These are phyloP conservation scores for Enteromius fasciolatus DNA, from an alignment of 2,797 vertebrate species.

Conservation along the genomic window DNA sequence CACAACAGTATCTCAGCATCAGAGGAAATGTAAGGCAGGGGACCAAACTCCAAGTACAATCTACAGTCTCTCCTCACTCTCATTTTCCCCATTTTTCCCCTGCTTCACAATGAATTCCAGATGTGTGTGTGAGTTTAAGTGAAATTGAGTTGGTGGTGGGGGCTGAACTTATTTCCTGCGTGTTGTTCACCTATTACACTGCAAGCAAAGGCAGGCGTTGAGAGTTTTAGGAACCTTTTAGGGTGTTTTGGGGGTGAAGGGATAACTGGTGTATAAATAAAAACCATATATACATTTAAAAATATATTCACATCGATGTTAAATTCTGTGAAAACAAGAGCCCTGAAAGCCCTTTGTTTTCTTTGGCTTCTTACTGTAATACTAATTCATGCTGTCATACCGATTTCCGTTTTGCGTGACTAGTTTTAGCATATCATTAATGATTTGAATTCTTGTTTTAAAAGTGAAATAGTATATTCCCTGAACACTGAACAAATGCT, in stretches of 20 bases:
- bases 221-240: constrained; percentile 5
- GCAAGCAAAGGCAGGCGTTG: constrained; percentile 4
- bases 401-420: background rate
- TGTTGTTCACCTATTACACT: constrained; percentile 52
- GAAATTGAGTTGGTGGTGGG: constrained; percentile 63
- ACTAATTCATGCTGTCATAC: background rate
- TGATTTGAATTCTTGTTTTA: background rate
- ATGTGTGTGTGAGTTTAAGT: constrained; percentile 79
- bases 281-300: background rate
- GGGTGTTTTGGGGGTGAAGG: constrained; percentile 19
- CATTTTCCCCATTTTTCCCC: constrained; percentile 70
- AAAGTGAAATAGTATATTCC: background rate
- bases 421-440: background rate
- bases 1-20: constrained; percentile 77
- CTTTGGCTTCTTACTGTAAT: constrained; percentile 19
- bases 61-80: constrained; percentile 70
- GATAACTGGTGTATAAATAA: constrained; percentile 1
- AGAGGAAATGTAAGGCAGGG: constrained; percentile 75
- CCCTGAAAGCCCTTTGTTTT: background rate
- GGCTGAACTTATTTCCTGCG: constrained; percentile 52
- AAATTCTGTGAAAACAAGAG: background rate
- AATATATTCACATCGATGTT: background rate
- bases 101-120: constrained; percentile 83
- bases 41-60: constrained; percentile 61
- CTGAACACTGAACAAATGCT: background rate